These are phyloP conservation scores for Coregonus clupeaformis DNA, from an alignment of 2,113 vertebrate genomes.

Conservation along the genomic window DNA sequence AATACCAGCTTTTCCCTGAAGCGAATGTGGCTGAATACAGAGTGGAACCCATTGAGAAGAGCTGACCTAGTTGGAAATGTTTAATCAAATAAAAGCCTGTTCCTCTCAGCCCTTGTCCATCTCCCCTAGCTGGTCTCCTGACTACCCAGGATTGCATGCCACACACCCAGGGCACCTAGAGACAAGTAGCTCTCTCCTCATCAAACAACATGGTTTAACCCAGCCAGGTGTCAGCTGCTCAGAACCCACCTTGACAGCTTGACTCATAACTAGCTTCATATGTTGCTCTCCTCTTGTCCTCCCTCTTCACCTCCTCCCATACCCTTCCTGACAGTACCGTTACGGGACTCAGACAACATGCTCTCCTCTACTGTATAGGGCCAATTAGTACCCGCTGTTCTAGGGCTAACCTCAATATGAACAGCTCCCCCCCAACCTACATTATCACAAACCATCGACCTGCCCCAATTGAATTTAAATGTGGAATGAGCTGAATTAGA, in stretches of 20 bases:
- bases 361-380: constrained; percentile 25
- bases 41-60: too few species aligned
- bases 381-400: constrained; percentile 33
- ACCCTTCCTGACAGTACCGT: constrained; percentile 8
- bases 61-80: too few species aligned
- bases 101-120: neutral
- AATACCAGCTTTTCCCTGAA: too few species aligned
- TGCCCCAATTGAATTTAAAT: constrained; percentile 15
- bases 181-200: neutral
- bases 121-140: neutral
- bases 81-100: too few species aligned
- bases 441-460: constrained; percentile 1
- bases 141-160: neutral
- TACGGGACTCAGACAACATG: constrained; percentile 28
- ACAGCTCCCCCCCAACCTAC: constrained; percentile 5
- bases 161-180: too few species aligned
- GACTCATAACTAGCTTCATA: constrained; percentile 36
- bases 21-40: too few species aligned
- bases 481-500: constrained; percentile 15
- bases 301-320: neutral
- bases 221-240: too few species aligned
- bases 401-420: constrained; percentile 5
- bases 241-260: constrained; percentile 33
- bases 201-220: neutral
- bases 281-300: constrained; percentile 15